A percentile compares a stretch with the other conserved stretches of the same genome.
Conservation (phyloP, 2,888 invertebrate genomes). For the Psylliodes chrysocephalus region DNA sequence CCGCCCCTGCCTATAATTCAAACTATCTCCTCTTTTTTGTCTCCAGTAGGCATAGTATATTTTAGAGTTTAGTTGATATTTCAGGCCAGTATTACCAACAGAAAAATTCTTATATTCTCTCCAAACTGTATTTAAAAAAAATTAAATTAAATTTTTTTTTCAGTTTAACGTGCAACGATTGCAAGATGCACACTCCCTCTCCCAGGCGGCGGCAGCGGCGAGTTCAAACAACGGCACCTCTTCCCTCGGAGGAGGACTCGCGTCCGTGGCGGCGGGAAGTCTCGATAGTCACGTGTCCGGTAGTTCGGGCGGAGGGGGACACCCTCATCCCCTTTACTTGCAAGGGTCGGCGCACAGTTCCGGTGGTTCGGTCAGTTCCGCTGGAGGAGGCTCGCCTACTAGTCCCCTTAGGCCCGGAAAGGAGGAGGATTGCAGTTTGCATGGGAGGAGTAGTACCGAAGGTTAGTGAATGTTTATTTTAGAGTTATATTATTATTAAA, state of each 20-base stretch:
- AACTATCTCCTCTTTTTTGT: no score
- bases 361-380: slow-evolving; percentile 64
- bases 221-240: slow-evolving; percentile 42
- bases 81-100: no score
- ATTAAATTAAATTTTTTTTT: slow-evolving; percentile 46
- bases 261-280: slow-evolving; percentile 47
- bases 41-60: no score
- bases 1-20: no score
- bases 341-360: slow-evolving; percentile 61
- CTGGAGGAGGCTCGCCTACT: slow-evolving; percentile 63
- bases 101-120: no score
- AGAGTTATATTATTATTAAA: no score
- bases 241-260: slow-evolving; percentile 52
- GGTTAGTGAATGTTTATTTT: slow-evolving; percentile 58
- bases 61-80: no score
- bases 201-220: slow-evolving; percentile 57
- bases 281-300: slow-evolving; percentile 37
- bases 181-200: slow-evolving; percentile 62
- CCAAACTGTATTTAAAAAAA: not conserved
- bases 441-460: slow-evolving; percentile 71
- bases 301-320: slow-evolving; percentile 47
- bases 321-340: slow-evolving; percentile 58
- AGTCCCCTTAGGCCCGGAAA: slow-evolving; percentile 68
- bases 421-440: slow-evolving; percentile 73
- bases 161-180: slow-evolving; percentile 66